Evolutionary conservation across 2,888 invertebrate genomes (phyloP), one percentile per base, ranked within the genome.

Genomic region (Phragmatobia fuliginosa): DNA sequence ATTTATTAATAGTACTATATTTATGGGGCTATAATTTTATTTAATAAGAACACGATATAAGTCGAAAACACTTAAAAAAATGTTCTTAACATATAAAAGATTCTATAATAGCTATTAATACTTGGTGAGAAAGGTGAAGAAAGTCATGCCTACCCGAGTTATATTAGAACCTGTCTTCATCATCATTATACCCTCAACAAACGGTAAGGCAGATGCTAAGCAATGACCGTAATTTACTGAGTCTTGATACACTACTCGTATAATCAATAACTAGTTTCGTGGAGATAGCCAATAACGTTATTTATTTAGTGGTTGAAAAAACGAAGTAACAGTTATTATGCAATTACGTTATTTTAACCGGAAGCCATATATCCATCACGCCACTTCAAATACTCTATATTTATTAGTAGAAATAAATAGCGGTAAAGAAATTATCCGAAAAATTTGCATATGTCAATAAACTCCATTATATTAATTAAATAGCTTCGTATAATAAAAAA

Each of bases 361-460:
- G 68, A 71, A 62, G 67, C 41, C 56, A 31, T 70, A 52, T 56
- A 52, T 68, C 45, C 45, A n/a, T 64, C 56, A 28, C 16, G 56
- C 28, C 41, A 63, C 49, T 56, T 52, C 61, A 65, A 62, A 61
- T 65, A 62, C 67, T 52, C 62, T 32, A 38, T 60, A 49, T 66
- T 71, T 67, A 67, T n/a, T 18, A 16, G 49, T 65, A 41, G 41
- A 59, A 36, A 33, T 64, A 58, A 56, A 28, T 70, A 67, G 38
- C 59, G 67, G 67, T 62, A 59, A 38, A 36, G 52, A 45, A 45
- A 68, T 68, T 73, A 70, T 66, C 45, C n/a, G 45, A 31, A 41
- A 59, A 18, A 74, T 74, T 74, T 67, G 64, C 74, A 74, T 74
- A 74, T n/a, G 66, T 58, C 72, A 66, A 74, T 72, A 69, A 72